These are phyloP conservation scores for Carterocephalus palaemon DNA, from an alignment of 2,888 invertebrate species.

Conservation along the genomic window DNA sequence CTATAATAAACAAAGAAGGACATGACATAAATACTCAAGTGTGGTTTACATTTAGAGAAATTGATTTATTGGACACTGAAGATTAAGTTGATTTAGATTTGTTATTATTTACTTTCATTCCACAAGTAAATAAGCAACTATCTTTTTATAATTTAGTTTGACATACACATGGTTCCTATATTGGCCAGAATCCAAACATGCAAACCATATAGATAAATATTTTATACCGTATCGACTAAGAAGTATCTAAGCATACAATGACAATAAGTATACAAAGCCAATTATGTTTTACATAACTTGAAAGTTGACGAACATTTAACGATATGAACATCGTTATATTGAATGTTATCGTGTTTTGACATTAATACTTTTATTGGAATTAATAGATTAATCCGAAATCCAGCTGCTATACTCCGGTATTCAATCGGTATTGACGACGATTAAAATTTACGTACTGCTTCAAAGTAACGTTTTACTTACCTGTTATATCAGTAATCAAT, in stretches of 20 bases:
- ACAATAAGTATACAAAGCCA: constrained; percentile 42
- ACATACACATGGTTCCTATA: constrained; percentile 22
- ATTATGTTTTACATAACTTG: constrained; percentile 54
- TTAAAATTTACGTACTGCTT: too few relatives aligned
- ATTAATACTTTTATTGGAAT: constrained; percentile 26
- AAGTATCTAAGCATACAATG: constrained; percentile 36
- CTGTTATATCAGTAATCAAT: constrained; percentile 2
- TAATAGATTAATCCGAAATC: constrained; percentile 1
- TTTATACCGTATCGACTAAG: constrained; percentile 1
- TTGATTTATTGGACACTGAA: too few relatives aligned
- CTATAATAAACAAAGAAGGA: too few relatives aligned
- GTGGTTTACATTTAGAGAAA: too few relatives aligned
- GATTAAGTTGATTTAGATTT: too few relatives aligned
- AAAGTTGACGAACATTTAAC: constrained; percentile 43
- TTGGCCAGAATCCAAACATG: constrained; percentile 36
- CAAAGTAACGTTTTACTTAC: constrained; percentile 5
- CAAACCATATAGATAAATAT: constrained; percentile 15
- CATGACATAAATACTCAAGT: too few relatives aligned
- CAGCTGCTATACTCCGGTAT: constrained; percentile 1
- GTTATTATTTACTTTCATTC: too few relatives aligned
- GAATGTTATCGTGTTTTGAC: constrained; percentile 16
- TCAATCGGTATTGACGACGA: background rate
- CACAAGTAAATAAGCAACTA: too few relatives aligned
- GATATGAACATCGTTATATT: constrained; percentile 10
- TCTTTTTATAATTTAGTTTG: too few relatives aligned